phyloP scores from a whole-genome alignment of 2,797 vertebrate species.

The Karalla daura region DNA sequence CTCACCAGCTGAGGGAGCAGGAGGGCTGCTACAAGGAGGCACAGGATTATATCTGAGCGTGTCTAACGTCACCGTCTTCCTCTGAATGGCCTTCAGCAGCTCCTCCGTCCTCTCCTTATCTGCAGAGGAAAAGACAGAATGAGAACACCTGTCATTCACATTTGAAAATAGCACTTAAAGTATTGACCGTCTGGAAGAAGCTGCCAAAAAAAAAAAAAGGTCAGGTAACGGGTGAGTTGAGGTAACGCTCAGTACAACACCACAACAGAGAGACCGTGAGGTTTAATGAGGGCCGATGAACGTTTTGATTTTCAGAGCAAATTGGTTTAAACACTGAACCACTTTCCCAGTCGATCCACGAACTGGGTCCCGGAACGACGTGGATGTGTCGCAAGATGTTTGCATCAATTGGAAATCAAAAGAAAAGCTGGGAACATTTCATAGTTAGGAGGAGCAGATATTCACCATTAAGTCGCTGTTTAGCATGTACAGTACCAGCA shows the following conservation, averaged over 20 bases:
- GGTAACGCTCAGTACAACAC: not conserved
- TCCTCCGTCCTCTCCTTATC: conserved; percentile 82
- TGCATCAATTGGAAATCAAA: not conserved
- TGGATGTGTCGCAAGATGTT: not conserved
- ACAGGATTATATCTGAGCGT: conserved; percentile 82
- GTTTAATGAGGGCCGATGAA: not conserved
- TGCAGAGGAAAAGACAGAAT: conserved; percentile 60
- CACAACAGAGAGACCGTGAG: not conserved
- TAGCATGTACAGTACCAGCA: too few species aligned
- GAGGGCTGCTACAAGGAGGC: conserved; percentile 81
- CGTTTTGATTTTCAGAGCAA: not conserved
- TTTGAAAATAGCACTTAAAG: conserved; percentile 17
- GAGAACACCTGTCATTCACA: conserved; percentile 55
- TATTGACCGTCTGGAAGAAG: conserved; percentile 18
- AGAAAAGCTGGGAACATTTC: too few species aligned
- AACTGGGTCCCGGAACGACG: not conserved
- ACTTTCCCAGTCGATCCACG: not conserved
- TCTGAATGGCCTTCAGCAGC: conserved; percentile 91
- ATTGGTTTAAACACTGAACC: not conserved
- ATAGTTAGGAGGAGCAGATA: too few species aligned
- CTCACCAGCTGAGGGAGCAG: conserved; percentile 79
- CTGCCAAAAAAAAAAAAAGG: conserved; percentile 34
- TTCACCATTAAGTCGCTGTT: too few species aligned
- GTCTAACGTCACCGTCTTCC: conserved; percentile 85
- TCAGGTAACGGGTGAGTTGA: conserved; percentile 30